phyloP scores from a whole-genome alignment of 2,113 vertebrate species.

The Nannospalax galili region DNA sequence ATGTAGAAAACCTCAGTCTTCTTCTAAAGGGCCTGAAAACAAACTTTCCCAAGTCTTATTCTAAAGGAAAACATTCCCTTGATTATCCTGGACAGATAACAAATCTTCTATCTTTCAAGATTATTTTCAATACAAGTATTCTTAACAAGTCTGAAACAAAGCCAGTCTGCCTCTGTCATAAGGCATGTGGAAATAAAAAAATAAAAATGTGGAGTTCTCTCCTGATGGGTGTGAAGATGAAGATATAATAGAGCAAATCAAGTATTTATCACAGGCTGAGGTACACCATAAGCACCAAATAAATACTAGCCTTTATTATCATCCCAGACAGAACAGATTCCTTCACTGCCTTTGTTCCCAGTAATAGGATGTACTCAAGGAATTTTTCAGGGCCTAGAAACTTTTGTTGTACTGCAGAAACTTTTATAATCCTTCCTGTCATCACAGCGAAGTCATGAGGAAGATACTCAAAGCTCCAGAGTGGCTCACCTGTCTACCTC shows the following conservation, averaged over 20 bases:
- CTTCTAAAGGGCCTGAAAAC: neutral
- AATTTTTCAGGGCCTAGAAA: neutral
- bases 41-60: neutral
- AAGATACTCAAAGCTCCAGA: neutral
- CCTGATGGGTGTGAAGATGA: neutral
- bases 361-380: neutral
- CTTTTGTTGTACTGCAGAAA: neutral
- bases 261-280: neutral
- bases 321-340: neutral
- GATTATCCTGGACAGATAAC: neutral
- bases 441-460: neutral
- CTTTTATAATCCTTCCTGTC: neutral
- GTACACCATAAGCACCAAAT: neutral
- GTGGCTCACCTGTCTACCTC: neutral
- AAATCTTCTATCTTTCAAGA: neutral
- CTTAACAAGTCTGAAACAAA: conserved; percentile 16
- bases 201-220: neutral
- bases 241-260: neutral
- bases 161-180: neutral
- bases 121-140: neutral
- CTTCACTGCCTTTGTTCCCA: neutral
- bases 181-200: neutral
- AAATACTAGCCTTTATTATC: neutral
- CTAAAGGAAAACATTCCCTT: neutral
- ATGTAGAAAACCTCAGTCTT: neutral